phyloP scores from a whole-genome alignment of 2,113 vertebrate species.

The Equus przewalskii region DNA sequence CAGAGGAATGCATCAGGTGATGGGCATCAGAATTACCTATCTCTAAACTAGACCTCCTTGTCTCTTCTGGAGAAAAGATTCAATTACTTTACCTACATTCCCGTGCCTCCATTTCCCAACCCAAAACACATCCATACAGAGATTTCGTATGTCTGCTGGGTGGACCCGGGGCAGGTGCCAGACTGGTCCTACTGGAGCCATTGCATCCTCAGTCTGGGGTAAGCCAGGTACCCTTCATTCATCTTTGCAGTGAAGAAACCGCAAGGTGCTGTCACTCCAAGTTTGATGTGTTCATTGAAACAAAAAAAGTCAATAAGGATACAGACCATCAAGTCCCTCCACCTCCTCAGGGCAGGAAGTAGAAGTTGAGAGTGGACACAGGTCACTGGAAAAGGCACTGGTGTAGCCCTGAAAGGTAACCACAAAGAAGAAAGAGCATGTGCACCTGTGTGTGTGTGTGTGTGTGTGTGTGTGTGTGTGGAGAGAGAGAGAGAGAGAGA shows the following conservation, averaged over 20 bases:
- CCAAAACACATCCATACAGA: neutral
- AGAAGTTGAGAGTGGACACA: neutral
- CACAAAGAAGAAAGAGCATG: neutral
- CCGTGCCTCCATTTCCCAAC: neutral
- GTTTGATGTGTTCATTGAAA: neutral
- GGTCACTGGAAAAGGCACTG: neutral
- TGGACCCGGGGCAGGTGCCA: neutral
- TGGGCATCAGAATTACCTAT: neutral
- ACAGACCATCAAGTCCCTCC: neutral
- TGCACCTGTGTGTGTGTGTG: fast-evolving
- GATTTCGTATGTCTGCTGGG: neutral
- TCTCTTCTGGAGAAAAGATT: neutral
- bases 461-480: neutral
- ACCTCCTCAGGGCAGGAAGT: neutral
- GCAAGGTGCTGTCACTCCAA: neutral
- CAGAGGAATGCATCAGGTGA: neutral
- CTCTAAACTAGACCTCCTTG: neutral
- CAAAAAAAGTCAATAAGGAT: neutral
- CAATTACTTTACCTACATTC: neutral
- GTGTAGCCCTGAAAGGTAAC: neutral
- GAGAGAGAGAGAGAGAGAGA: neutral
- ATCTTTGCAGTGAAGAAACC: constrained; percentile 5
- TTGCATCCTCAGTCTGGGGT: neutral
- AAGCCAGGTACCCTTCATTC: neutral
- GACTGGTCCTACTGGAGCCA: neutral